A percentile compares a stretch with the other conserved stretches of the same genome.
These are phyloP conservation scores for Gnathonemus echidnorhynchus DNA, from an alignment of 2,113 vertebrate genomes.

Conservation along the genomic window DNA sequence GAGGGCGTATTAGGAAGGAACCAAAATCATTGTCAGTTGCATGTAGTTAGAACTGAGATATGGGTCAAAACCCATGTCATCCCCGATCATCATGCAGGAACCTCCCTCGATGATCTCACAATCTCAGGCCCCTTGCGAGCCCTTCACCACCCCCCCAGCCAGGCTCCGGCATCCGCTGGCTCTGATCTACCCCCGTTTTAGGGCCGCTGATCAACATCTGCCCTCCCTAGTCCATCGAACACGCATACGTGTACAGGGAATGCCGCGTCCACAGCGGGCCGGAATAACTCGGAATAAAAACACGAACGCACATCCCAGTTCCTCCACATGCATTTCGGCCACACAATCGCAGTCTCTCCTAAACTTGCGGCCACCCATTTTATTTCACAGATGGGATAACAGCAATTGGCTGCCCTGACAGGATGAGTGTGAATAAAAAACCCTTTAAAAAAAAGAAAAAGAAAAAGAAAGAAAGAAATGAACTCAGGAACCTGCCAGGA, in stretches of 20 bases:
- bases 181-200: not conserved
- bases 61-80: not conserved
- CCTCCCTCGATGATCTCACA: not conserved
- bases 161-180: not conserved
- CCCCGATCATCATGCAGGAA: not conserved
- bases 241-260: constrained; percentile 27
- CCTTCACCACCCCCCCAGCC: not conserved
- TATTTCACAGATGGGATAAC: not conserved
- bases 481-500: not conserved
- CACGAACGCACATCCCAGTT: constrained; percentile 16
- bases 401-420: not conserved
- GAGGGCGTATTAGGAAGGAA: not conserved
- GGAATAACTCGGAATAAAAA: not conserved
- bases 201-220: not conserved
- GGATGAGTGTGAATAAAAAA: not conserved
- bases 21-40: not conserved
- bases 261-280: not conserved
- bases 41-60: not conserved
- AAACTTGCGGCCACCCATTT: not conserved
- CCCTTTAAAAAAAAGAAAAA: not conserved
- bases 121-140: not conserved
- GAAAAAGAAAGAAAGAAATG: not conserved
- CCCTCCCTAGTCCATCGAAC: constrained; percentile 22
- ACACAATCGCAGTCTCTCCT: not conserved
- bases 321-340: constrained; percentile 20